phyloP scores from a whole-genome alignment of 2,888 invertebrate genomes.

The Yponomeuta sedellus region DNA sequence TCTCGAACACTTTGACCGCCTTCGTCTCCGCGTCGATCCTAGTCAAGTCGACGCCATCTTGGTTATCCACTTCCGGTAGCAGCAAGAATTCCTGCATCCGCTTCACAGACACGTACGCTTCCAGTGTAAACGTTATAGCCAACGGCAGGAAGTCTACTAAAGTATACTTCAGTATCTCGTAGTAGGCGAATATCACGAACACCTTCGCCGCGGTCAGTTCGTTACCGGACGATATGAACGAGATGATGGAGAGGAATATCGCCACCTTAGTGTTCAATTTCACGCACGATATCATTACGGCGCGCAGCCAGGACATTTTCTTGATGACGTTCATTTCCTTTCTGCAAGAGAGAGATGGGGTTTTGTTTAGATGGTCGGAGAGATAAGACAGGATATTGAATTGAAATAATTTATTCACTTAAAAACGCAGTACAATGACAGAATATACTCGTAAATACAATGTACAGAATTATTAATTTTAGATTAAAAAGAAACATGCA shows the following conservation, averaged over 20 bases:
- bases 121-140: slow-evolving; percentile 85
- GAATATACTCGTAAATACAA: too few relatives aligned
- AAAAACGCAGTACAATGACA: too few relatives aligned
- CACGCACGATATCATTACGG: slow-evolving; percentile 82
- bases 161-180: slow-evolving; percentile 85
- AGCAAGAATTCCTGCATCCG: slow-evolving; percentile 82
- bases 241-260: slow-evolving; percentile 83
- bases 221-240: slow-evolving; percentile 80
- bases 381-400: too few relatives aligned
- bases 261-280: slow-evolving; percentile 88
- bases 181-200: slow-evolving; percentile 87
- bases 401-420: too few relatives aligned
- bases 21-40: slow-evolving; percentile 43
- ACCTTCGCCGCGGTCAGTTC: slow-evolving; percentile 84
- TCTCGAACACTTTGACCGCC: slow-evolving; percentile 49
- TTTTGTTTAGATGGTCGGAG: not conserved
- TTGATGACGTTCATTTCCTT: slow-evolving; percentile 82
- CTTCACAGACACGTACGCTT: slow-evolving; percentile 83
- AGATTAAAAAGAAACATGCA: too few relatives aligned
- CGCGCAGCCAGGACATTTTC: slow-evolving; percentile 81
- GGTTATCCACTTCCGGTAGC: slow-evolving; percentile 52
- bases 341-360: slow-evolving; percentile 42
- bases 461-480: too few relatives aligned
- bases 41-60: slow-evolving; percentile 52
- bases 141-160: slow-evolving; percentile 89